These are phyloP conservation scores for Phycodurus eques DNA, from an alignment of 2,113 vertebrate genomes.

Conservation along the genomic window DNA sequence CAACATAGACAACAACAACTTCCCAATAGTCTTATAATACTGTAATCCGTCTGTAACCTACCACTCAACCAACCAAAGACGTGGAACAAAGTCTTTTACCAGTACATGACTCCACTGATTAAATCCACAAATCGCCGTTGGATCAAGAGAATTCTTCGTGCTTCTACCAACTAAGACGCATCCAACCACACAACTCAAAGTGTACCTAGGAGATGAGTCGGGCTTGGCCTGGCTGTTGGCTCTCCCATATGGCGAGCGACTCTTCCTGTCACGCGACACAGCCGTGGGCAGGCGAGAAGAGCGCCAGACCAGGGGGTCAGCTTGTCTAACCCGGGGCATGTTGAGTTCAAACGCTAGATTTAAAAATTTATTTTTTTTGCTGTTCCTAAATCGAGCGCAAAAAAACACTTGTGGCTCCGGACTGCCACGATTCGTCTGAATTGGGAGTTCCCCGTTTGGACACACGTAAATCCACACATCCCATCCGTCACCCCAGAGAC, in stretches of 20 bases:
- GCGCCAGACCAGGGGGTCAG: constrained; percentile 55
- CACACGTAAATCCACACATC: constrained; percentile 22
- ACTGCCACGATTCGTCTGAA: constrained; percentile 42
- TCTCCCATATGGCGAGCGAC: constrained; percentile 60
- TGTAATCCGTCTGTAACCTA: neutral
- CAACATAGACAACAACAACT: too few relatives aligned
- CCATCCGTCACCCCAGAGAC: constrained; percentile 36
- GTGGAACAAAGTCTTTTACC: neutral
- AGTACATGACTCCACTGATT: neutral
- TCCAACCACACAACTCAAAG: constrained; percentile 6
- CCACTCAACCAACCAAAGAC: neutral
- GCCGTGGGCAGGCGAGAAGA: constrained; percentile 63
- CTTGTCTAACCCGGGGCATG: constrained; percentile 65
- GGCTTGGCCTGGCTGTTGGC: constrained; percentile 31
- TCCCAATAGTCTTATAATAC: neutral
- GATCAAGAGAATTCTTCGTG: neutral
- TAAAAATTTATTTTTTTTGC: constrained; percentile 12
- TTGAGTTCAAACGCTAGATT: constrained; percentile 44
- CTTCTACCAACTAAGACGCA: neutral
- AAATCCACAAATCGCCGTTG: neutral
- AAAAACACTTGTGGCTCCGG: constrained; percentile 48
- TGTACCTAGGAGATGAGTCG: constrained; percentile 65
- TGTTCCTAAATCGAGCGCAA: constrained; percentile 38
- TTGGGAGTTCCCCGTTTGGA: constrained; percentile 42
- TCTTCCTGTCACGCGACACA: constrained; percentile 64